Evolutionary conservation across 2,888 invertebrate genomes (phyloP).

Genomic region (Ichneumoninae sp.): DNA sequence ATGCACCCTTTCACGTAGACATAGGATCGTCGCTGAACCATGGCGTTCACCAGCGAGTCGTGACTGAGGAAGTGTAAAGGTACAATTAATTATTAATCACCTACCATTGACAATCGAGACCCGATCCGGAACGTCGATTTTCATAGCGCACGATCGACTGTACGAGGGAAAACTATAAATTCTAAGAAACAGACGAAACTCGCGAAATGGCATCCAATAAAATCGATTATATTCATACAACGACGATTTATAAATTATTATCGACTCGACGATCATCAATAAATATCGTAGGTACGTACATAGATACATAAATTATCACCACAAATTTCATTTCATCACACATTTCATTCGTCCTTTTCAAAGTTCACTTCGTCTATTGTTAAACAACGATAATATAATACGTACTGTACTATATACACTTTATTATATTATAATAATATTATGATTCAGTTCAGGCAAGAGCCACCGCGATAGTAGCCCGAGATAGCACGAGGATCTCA

Average conservation of each 20-base stretch:
- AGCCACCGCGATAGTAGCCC: background rate
- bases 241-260: slow-evolving; percentile 50
- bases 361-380: background rate
- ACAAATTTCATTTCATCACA: slow-evolving; percentile 38
- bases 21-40: background rate
- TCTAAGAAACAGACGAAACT: background rate
- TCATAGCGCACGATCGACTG: background rate
- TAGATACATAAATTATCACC: slow-evolving; percentile 42
- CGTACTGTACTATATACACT: background rate
- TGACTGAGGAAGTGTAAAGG: slow-evolving; percentile 12
- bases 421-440: background rate
- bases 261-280: slow-evolving; percentile 3
- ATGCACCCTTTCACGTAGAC: background rate
- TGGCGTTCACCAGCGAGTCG: background rate
- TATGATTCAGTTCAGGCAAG: background rate
- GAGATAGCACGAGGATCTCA: background rate
- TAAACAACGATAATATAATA: background rate
- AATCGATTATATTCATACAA: slow-evolving; percentile 63
- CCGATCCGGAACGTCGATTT: slow-evolving; percentile 39
- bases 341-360: background rate
- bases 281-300: slow-evolving; percentile 14
- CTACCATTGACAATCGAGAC: slow-evolving; percentile 58
- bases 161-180: slow-evolving; percentile 12
- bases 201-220: slow-evolving; percentile 49
- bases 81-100: slow-evolving; percentile 28